phyloP scores from a whole-genome alignment of 2,797 vertebrate species.

The Cuculus canorus region DNA sequence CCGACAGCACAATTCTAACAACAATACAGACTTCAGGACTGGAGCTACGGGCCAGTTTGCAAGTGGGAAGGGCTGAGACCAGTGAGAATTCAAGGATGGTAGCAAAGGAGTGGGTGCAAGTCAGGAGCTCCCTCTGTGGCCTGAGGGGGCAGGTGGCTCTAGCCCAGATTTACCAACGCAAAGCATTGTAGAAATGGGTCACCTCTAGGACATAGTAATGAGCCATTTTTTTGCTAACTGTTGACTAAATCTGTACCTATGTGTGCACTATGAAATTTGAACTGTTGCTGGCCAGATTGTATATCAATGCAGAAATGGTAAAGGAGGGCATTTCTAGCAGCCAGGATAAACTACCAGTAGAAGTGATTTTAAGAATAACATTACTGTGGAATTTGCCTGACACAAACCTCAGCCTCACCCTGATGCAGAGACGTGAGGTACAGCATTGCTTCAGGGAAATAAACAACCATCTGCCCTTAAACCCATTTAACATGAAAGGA shows the following conservation, averaged over 20 bases:
- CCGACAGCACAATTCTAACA: not conserved
- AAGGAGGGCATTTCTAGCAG: not conserved
- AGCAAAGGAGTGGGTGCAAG: not conserved
- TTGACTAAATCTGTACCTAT: not conserved
- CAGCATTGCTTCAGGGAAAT: not conserved
- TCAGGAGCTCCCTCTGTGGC: not conserved
- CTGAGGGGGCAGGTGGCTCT: not conserved
- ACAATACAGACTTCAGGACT: not conserved
- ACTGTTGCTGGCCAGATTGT: not conserved
- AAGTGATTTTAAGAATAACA: not conserved
- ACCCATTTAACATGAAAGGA: not conserved
- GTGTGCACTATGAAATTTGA: not conserved
- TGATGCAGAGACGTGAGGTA: not conserved
- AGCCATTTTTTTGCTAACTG: not conserved
- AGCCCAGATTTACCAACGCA: not conserved
- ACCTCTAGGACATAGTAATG: not conserved
- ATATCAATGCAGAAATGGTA: not conserved
- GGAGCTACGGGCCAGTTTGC: not conserved
- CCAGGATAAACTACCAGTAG: not conserved
- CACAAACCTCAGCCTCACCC: not conserved
- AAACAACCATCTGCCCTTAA: slow-evolving; percentile 6
- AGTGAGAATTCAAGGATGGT: not conserved
- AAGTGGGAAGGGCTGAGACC: not conserved
- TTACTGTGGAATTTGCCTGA: not conserved
- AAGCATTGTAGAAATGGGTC: not conserved